Base-by-base conservation (phyloP, 2,888 invertebrate genomes). In the Trissolcus japonicus region DNA sequence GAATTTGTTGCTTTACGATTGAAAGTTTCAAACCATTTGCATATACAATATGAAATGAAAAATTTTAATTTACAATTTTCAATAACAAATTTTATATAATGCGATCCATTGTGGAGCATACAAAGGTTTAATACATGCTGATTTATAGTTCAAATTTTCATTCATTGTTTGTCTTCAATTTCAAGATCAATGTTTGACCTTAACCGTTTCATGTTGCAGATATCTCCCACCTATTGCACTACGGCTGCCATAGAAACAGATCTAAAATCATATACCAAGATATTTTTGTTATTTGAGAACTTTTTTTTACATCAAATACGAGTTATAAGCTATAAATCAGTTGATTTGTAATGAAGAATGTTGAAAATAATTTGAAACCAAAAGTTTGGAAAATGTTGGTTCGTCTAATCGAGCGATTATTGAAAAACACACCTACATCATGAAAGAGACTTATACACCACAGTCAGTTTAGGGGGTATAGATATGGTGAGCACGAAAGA, bases 401-500 rank as follows among this genome's bases (percentile, higher is more conserved):
- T 43, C 43, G 43, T 43, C 2, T 11, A 43, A n/a, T 43, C 43
- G n/a, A 43, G 43, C 25, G 43, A 14, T 43, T 13, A 43, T 43
- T 43, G n/a, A 43, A 43, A 43, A 13, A 13, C n/a, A 43, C 13
- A 43, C 11, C n/a, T 43, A 4, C 43, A 43, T 14, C 11, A 43
- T 43, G n/a, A 43, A 43, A 43, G 13, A 43, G n/a, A 43, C 55
- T 65, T 55, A 41, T 25, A 25, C 25, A 25, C 25, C 14, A 35
- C 55, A 55, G 25, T 35, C 61, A 54, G 25, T 63, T 53, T 25
- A 25, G 25, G 25, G 25, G 25, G 25, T 25, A 25, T 25, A 25
- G 25, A 48, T 59, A 59, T 50, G 35, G 54, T 41, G 43, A n/a
- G 55, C 19, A 35, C n/a, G 66, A 60, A 25, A 40, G 55, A 17